Evolutionary conservation across 2,888 invertebrate species (phyloP).

Genomic region (Drosophila testacea): DNA sequence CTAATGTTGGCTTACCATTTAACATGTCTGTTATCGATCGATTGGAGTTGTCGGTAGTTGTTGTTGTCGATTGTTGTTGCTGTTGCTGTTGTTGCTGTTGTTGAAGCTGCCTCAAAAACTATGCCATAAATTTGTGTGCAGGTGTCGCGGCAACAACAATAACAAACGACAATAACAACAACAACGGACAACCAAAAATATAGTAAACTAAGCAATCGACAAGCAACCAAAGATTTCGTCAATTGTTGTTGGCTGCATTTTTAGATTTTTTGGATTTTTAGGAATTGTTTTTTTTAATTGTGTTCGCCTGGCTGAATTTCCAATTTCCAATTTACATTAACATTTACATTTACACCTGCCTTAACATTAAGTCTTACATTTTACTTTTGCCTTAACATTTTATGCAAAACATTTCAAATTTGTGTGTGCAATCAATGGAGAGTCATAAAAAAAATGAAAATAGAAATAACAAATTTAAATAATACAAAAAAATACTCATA

Average conservation of each 20-base stretch:
- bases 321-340: not conserved
- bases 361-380: slow-evolving; percentile 28
- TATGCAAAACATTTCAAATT: slow-evolving; percentile 54
- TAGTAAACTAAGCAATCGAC: slow-evolving; percentile 11
- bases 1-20: slow-evolving; percentile 39
- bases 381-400: too few relatives aligned
- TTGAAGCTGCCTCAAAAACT: slow-evolving; percentile 44
- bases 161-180: slow-evolving; percentile 14
- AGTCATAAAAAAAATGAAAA: slow-evolving; percentile 24
- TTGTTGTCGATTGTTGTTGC: slow-evolving; percentile 6
- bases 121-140: slow-evolving; percentile 57
- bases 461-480: not conserved
- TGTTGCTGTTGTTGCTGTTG: slow-evolving; percentile 7
- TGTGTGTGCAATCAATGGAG: slow-evolving; percentile 50
- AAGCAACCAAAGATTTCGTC: slow-evolving; percentile 18
- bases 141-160: slow-evolving; percentile 43
- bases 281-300: slow-evolving; percentile 33
- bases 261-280: slow-evolving; percentile 17
- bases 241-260: slow-evolving; percentile 28
- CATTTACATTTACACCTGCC: slow-evolving; percentile 21
- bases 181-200: not conserved
- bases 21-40: slow-evolving; percentile 57
- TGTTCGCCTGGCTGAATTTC: slow-evolving; percentile 35
- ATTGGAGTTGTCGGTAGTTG: slow-evolving; percentile 37
- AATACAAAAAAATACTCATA: slow-evolving; percentile 38